A percentile compares a stretch with the other conserved stretches of the same genome.
phyloP scores from a whole-genome alignment of 2,888 invertebrate genomes.

The Tryphoninae sp. region DNA sequence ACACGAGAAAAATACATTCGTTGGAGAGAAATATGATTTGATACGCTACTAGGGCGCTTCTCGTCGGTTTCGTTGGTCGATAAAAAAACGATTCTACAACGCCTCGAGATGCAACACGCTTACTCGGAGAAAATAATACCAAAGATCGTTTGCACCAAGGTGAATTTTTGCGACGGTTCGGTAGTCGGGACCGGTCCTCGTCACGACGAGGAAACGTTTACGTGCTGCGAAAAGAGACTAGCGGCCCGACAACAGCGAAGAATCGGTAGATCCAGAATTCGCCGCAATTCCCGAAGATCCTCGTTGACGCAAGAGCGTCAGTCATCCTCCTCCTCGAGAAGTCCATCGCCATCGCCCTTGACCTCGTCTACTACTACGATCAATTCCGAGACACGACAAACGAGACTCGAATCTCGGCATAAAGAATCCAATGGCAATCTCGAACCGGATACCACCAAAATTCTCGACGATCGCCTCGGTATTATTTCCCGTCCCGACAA shows the following conservation, averaged over 20 bases:
- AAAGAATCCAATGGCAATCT: neutral
- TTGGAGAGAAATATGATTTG: too few species aligned
- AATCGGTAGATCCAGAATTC: constrained; percentile 61
- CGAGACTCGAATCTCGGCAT: constrained; percentile 38
- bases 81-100: too few species aligned
- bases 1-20: too few species aligned
- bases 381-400: constrained; percentile 24
- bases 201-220: constrained; percentile 59
- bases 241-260: constrained; percentile 63
- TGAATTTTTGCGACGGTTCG: constrained; percentile 70
- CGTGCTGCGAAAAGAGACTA: constrained; percentile 62
- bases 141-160: constrained; percentile 76
- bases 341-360: constrained; percentile 74
- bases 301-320: constrained; percentile 69
- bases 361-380: neutral
- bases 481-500: constrained; percentile 14
- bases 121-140: constrained; percentile 75
- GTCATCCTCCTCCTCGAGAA: constrained; percentile 77
- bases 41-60: too few species aligned
- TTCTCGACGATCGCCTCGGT: constrained; percentile 17
- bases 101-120: constrained; percentile 71
- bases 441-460: constrained; percentile 25
- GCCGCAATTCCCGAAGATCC: constrained; percentile 64
- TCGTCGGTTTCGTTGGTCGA: too few species aligned
- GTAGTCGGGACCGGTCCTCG: constrained; percentile 27